Base-by-base conservation (phyloP, 2,113 vertebrate species). In the Paracanthobrama guichenoti region DNA sequence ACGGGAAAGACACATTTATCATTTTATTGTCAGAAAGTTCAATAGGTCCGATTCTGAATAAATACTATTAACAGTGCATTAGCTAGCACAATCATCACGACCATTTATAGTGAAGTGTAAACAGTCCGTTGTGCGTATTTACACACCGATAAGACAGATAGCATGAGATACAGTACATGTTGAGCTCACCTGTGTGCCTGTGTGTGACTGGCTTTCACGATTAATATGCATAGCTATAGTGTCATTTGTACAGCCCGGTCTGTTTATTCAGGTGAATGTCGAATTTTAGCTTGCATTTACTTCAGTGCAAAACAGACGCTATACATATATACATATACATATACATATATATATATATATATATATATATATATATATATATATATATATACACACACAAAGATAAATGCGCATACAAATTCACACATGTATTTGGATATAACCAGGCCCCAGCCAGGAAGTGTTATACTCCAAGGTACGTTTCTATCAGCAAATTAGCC, bases 61-160 rank as follows among this genome's bases (percentile, higher is more conserved):
- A 64, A 66, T 66, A 26, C 55, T 1, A 1, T 10, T 11, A 31
- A 14, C 74, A 44, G 46, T 31, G 75, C 76, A 59, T 64, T 53
- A 64, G 67, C 67, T 62, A 24, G 76, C 62, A 69, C 42, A 75
- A 60, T 67, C 35, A 59, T 67, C 64, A 71, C 28, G 62, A 8
- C 13, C 64, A 39, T 73, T 84, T 76, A 46, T 44, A 50, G 50
- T 22, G 31, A n/a, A 64, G 59, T 75, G 69, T 73, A 50, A 81
- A 75, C 78, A 72, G 50, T 18, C 39, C 16, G 28, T 59, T 75
- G 59, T 80, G 80, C 53, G 75, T 81, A 79, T 84, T 75, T 88
- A 60, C 28, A 28, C 62, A 62, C 60, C 1, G 71, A 81, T 84
- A 77, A 88, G 84, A 83, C 11, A 42, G 82, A 88, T 77, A 81